These are phyloP conservation scores for Ectemnius cavifrons DNA, from an alignment of 2,888 invertebrate species.

Conservation along the genomic window DNA sequence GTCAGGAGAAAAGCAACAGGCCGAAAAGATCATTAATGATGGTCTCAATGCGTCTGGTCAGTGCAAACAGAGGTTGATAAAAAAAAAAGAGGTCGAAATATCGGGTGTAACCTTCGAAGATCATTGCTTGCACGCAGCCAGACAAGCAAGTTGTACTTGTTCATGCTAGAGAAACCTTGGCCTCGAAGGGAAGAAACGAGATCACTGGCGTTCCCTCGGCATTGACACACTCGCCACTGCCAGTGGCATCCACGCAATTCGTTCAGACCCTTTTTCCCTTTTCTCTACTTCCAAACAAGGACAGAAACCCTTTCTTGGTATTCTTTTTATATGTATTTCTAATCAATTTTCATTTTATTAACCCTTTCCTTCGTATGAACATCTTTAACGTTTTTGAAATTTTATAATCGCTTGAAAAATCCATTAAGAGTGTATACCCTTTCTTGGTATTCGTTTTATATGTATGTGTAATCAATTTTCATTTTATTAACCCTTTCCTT, in stretches of 20 bases:
- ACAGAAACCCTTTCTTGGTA: no score
- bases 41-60: slow-evolving; percentile 2
- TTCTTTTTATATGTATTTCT: no score
- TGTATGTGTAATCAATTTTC: no score
- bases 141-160: not conserved
- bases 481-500: no score
- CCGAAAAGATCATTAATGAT: not conserved
- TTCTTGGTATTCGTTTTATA: no score
- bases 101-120: slow-evolving; percentile 6
- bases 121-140: not conserved
- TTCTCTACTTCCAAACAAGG: not conserved
- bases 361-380: no score
- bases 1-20: not conserved
- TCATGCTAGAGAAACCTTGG: slow-evolving; percentile 1
- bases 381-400: no score
- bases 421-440: no score
- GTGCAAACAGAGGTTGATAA: not conserved
- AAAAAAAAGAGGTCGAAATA: not conserved
- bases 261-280: slow-evolving; percentile 19
- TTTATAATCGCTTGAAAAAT: no score
- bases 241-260: slow-evolving; percentile 34
- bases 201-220: slow-evolving; percentile 31
- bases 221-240: slow-evolving; percentile 58
- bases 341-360: no score
- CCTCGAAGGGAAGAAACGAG: slow-evolving; percentile 37